These are phyloP conservation scores for Hemibagrus guttatus DNA, from an alignment of 2,797 vertebrate species.

Conservation along the genomic window DNA sequence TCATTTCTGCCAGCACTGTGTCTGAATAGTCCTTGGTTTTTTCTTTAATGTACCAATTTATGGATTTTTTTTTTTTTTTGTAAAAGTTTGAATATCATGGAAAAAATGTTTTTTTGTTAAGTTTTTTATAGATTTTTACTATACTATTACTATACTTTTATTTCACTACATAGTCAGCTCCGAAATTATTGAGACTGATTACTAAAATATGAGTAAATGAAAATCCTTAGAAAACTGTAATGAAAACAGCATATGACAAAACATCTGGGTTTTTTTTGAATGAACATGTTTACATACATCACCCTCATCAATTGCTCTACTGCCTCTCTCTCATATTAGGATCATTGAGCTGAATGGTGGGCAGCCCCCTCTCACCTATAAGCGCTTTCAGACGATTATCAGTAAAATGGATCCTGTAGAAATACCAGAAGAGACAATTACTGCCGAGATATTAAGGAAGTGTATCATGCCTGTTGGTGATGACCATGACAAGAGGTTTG, in stretches of 20 bases:
- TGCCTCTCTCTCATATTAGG: slow-evolving; percentile 65
- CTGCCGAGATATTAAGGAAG: slow-evolving; percentile 84
- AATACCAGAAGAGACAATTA: slow-evolving; percentile 87
- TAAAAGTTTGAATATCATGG: not conserved
- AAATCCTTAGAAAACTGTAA: not conserved
- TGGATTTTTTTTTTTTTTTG: too few relatives aligned
- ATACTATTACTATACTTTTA: too few relatives aligned
- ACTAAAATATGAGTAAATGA: not conserved
- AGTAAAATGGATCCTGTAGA: slow-evolving; percentile 92
- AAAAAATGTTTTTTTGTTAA: not conserved
- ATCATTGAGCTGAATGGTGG: slow-evolving; percentile 96
- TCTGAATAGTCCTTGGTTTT: not conserved
- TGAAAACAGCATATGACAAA: not conserved
- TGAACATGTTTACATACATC: not conserved
- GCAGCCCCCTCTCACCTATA: slow-evolving; percentile 95
- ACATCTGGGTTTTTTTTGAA: not conserved
- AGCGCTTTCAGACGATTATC: slow-evolving; percentile 94
- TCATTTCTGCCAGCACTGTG: not conserved
- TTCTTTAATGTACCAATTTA: not conserved
- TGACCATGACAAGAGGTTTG: slow-evolving; percentile 94
- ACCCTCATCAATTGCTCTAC: not conserved
- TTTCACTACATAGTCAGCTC: not conserved
- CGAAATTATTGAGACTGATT: too few relatives aligned
- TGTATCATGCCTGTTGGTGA: slow-evolving; percentile 87
- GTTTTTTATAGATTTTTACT: too few relatives aligned